These are phyloP conservation scores for Myrmecobius fasciatus DNA, from an alignment of 2,113 vertebrate genomes.

Conservation along the genomic window DNA sequence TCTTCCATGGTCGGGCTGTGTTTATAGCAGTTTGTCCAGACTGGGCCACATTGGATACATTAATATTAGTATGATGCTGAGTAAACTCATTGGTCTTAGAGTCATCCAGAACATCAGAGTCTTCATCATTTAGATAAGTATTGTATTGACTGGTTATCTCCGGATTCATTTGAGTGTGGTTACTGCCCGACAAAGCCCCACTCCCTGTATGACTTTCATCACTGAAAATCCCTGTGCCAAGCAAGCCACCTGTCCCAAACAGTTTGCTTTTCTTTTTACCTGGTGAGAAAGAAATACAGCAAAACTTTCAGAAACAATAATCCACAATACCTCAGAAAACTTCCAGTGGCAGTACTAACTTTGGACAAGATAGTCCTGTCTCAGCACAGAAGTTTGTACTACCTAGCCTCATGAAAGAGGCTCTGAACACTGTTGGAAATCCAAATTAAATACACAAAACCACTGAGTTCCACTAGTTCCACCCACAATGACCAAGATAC, in stretches of 20 bases:
- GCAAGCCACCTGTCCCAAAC: conserved; percentile 17
- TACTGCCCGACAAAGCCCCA: conserved; percentile 49
- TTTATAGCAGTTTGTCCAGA: neutral
- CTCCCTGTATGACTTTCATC: neutral
- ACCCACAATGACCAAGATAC: neutral
- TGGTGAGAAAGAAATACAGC: neutral
- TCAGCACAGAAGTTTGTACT: neutral
- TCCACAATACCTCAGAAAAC: neutral
- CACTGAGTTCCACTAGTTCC: neutral
- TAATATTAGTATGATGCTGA: neutral
- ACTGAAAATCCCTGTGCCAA: neutral
- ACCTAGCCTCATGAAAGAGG: neutral
- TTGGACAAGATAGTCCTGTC: neutral
- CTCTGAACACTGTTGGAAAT: neutral
- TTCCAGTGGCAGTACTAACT: neutral
- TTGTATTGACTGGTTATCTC: neutral
- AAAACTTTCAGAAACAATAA: neutral
- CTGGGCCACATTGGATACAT: neutral
- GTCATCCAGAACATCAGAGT: neutral
- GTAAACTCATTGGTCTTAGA: rapidly evolving
- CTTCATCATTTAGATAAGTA: neutral
- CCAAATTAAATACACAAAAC: neutral
- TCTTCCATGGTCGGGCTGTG: neutral
- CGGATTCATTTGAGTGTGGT: neutral
- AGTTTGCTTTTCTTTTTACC: neutral